Percentiles rank a stretch among this genome's conserved stretches.
phyloP scores from a whole-genome alignment of 2,797 vertebrate genomes.

The Carcharodon carcharias region DNA sequence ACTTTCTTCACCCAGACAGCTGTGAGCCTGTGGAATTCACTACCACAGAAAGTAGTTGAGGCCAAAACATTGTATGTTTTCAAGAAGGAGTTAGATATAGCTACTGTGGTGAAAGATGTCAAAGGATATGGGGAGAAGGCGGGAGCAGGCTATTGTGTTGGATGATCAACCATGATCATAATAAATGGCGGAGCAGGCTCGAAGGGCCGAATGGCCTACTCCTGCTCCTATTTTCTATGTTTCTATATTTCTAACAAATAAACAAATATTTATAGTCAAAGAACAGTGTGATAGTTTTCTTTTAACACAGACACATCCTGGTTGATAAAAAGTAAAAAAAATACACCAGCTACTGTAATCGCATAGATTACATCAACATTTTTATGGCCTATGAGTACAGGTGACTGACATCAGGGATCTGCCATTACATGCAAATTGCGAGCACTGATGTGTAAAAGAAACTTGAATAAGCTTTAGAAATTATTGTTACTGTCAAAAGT shows the following conservation, averaged over 20 bases:
- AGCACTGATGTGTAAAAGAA: neutral
- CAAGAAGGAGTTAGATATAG: too few species aligned
- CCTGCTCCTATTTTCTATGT: too few species aligned
- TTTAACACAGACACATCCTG: neutral
- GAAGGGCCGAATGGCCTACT: too few species aligned
- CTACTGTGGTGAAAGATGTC: too few species aligned
- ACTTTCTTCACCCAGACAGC: too few species aligned
- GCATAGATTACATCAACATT: neutral
- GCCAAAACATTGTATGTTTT: too few species aligned
- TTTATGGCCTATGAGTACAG: neutral
- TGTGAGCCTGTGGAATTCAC: too few species aligned
- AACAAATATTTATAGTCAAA: neutral
- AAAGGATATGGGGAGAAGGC: too few species aligned
- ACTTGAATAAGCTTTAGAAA: neutral
- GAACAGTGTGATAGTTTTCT: slow-evolving; percentile 1
- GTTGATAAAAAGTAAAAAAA: neutral
- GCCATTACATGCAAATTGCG: neutral
- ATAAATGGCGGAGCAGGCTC: too few species aligned
- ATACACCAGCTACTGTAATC: neutral
- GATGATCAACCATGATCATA: too few species aligned
- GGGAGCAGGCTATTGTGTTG: too few species aligned
- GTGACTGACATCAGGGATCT: neutral
- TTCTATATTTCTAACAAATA: neutral
- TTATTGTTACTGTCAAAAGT: neutral
- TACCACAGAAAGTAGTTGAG: too few species aligned